Conservation (phyloP, 2,888 invertebrate genomes). For the Chrysolina oricalcia region DNA sequence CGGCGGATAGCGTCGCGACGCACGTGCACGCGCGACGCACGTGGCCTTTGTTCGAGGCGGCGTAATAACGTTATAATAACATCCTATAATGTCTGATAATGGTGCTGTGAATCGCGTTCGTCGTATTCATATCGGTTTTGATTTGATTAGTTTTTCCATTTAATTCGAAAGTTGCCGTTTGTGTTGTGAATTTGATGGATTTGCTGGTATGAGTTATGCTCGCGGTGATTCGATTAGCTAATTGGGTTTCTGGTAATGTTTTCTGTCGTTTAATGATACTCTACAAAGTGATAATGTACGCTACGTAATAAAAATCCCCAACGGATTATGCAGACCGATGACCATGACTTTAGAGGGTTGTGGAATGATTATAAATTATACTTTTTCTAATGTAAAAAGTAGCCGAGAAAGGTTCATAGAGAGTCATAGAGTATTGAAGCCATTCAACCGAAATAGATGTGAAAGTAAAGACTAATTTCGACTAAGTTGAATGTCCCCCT, state of each 20-base stretch:
- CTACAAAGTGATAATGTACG: not conserved
- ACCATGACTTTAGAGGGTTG: not conserved
- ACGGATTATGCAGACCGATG: not conserved
- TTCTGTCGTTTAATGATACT: not conserved
- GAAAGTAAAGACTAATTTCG: no score
- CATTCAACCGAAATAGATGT: no score
- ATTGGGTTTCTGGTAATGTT: slow-evolving; percentile 26
- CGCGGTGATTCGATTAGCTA: slow-evolving; percentile 23
- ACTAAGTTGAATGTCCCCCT: no score
- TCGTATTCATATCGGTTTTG: slow-evolving; percentile 42
- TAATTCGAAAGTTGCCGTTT: slow-evolving; percentile 36
- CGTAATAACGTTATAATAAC: slow-evolving; percentile 64
- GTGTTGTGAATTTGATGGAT: slow-evolving; percentile 45
- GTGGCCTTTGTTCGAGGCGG: slow-evolving; percentile 60
- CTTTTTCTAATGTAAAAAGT: no score
- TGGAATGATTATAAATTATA: not conserved
- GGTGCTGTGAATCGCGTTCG: not conserved
- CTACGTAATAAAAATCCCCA: no score
- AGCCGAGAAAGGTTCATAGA: no score
- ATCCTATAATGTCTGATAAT: slow-evolving; percentile 49
- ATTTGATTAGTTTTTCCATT: slow-evolving; percentile 56
- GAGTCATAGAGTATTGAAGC: no score
- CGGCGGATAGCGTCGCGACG: slow-evolving; percentile 59
- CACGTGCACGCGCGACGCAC: slow-evolving; percentile 55
- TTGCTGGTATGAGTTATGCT: slow-evolving; percentile 25